Evolutionary conservation across 2,888 invertebrate species (phyloP), one percentile per base, ranked within the genome.

Genomic region (Papilio elwesi): DNA sequence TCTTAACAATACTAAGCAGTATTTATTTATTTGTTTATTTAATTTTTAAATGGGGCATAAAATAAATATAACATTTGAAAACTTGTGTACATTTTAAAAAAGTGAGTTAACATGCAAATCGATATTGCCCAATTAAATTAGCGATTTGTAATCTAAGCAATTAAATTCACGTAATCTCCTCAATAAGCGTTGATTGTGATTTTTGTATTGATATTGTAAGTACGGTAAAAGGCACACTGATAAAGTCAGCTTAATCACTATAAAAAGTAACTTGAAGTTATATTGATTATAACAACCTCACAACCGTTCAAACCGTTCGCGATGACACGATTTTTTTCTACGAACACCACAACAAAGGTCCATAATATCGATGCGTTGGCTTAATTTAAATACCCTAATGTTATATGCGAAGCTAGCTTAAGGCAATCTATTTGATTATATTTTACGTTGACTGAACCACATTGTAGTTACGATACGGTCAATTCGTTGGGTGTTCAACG

Each of bases 361-460:
- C 59, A 53, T 62, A 43, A 71, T 70, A 74, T 76, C 70, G 78
- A 75, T 74, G 76, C 73, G 73, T 71, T 73, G 70, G 77, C 74
- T 78, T 76, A 74, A 76, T 78, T 79, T 77, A 77, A 79, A 78
- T 78, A 79, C 74, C 75, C 76, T 77, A 76, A 78, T 76, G 77
- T 79, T 76, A 75, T 77, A 79, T 76, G 76, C 77, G 69, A 78
- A 78, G 77, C 73, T 75, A 66, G 74, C 78, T 78, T 68, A 62
- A 66, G 78, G 77, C 80, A 82, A 84, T 83, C 79, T 78, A 82
- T 81, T 84, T 84, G 82, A 85, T 85, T 83, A 84, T 79, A 71
- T 83, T 82, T 79, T 80, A 78, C 76, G 79, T 78, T 78, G 70
- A 67, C 71, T 75, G 75, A 68, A 78, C 78, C 67, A 73, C 70